Evolutionary conservation across 2,888 invertebrate genomes (phyloP).

Genomic region (Aleiodes alternator): DNA sequence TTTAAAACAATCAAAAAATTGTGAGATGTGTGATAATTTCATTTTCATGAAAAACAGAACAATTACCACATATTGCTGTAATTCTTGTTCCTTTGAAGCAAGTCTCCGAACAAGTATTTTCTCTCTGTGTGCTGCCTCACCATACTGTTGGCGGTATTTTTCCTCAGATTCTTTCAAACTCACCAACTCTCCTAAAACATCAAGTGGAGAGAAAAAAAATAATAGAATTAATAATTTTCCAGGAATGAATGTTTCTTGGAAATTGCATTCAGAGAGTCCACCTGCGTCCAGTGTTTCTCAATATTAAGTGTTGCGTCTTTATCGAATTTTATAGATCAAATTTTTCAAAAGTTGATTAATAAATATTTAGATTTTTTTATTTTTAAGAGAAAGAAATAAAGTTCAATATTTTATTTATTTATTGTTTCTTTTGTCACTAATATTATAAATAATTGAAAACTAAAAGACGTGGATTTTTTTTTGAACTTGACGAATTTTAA

Average conservation of each 20-base stretch:
- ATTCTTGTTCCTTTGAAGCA: conserved; percentile 96
- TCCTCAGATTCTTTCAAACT: conserved; percentile 87
- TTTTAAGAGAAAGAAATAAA: conserved; percentile 35
- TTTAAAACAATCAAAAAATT: no score
- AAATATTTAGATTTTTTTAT: conserved; percentile 41
- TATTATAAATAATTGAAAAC: conserved; percentile 4
- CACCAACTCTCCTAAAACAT: conserved; percentile 82
- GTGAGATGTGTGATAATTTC: no score
- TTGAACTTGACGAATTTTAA: no score
- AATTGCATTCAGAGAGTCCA: conserved; percentile 28
- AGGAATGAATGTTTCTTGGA: conserved; percentile 3
- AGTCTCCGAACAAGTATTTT: conserved; percentile 93
- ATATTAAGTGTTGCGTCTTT: neutral
- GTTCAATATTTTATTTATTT: neutral
- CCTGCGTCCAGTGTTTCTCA: conserved; percentile 40
- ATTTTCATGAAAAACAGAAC: neutral
- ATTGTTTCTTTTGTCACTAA: neutral
- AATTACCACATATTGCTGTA: conserved; percentile 94
- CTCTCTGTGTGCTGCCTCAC: conserved; percentile 93
- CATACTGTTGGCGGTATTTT: conserved; percentile 87
- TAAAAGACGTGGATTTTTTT: no score
- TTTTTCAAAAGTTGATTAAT: conserved; percentile 37
- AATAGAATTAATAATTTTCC: conserved; percentile 19
- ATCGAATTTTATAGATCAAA: no score
- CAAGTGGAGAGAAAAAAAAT: conserved; percentile 45